Conservation (phyloP, 1,140 invertebrate genomes). For the Drosophila watanabei region DNA sequence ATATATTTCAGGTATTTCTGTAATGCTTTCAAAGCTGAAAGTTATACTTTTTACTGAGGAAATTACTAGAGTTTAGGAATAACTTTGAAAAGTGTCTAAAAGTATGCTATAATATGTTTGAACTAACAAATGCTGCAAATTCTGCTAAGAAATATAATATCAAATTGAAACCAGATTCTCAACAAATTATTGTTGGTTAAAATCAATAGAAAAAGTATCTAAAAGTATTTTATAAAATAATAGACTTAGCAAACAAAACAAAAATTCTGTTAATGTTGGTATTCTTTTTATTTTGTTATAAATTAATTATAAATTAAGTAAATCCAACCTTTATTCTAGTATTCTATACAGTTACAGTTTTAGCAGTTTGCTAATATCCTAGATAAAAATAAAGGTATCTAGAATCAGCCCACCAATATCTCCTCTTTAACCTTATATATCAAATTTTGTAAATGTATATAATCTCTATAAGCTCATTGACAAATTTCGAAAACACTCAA, state of each 20-base stretch:
- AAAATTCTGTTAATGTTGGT: too few relatives aligned
- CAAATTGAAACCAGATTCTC: too few relatives aligned
- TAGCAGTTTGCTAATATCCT: too few relatives aligned
- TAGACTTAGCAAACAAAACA: too few relatives aligned
- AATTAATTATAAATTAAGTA: too few relatives aligned
- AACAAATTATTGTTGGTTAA: too few relatives aligned
- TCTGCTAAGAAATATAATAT: not conserved
- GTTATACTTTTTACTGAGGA: not conserved
- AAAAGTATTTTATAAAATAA: too few relatives aligned
- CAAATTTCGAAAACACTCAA: not conserved
- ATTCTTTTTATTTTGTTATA: too few relatives aligned
- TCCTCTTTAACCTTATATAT: not conserved
- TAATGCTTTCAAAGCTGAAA: not conserved
- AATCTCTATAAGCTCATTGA: not conserved
- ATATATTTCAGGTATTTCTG: not conserved
- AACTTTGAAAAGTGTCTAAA: not conserved
- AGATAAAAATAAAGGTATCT: not conserved
- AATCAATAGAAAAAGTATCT: too few relatives aligned
- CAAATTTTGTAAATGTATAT: not conserved
- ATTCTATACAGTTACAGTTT: too few relatives aligned
- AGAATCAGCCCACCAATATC: not conserved
- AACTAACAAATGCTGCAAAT: not conserved
- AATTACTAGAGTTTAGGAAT: not conserved
- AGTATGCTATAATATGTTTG: not conserved
- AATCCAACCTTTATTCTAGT: too few relatives aligned